Percentiles rank a stretch among this genome's conserved stretches.
These are phyloP conservation scores for Dermatemys mawii DNA, from an alignment of 2,113 vertebrate genomes.

Conservation along the genomic window DNA sequence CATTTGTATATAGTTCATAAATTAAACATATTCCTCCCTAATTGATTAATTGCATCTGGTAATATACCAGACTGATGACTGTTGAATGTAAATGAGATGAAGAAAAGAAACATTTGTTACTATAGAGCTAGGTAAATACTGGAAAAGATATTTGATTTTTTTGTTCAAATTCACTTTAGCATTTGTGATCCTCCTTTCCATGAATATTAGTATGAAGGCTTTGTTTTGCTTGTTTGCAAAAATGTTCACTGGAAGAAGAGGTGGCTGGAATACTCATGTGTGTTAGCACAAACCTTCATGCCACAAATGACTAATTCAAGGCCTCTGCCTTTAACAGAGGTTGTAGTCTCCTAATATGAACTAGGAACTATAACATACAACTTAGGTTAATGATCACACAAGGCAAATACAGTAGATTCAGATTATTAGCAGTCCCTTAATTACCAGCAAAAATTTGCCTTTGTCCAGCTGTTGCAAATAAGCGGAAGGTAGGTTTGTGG, in stretches of 20 bases:
- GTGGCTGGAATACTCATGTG: neutral
- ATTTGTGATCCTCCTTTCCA: neutral
- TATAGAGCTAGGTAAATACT: neutral
- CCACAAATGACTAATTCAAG: neutral
- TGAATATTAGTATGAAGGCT: neutral
- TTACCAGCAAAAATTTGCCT: neutral
- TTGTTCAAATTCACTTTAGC: neutral
- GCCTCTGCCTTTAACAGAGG: neutral
- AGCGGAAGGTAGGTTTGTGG: neutral
- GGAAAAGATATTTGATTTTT: neutral
- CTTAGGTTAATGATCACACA: neutral
- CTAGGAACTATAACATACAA: neutral
- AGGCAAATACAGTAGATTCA: neutral
- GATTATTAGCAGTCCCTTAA: neutral
- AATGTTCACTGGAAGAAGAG: neutral
- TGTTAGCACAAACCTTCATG: neutral
- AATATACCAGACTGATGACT: neutral
- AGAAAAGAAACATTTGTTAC: neutral
- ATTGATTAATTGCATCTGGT: neutral
- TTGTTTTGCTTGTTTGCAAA: neutral
- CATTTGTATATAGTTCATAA: neutral
- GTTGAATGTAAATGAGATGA: neutral
- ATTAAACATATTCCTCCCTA: neutral
- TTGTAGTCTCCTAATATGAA: neutral
- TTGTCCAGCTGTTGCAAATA: neutral